A percentile compares a stretch with the other conserved stretches of the same genome.
phyloP scores from a whole-genome alignment of 2,113 vertebrate species.

The Dissostichus mawsoni region DNA sequence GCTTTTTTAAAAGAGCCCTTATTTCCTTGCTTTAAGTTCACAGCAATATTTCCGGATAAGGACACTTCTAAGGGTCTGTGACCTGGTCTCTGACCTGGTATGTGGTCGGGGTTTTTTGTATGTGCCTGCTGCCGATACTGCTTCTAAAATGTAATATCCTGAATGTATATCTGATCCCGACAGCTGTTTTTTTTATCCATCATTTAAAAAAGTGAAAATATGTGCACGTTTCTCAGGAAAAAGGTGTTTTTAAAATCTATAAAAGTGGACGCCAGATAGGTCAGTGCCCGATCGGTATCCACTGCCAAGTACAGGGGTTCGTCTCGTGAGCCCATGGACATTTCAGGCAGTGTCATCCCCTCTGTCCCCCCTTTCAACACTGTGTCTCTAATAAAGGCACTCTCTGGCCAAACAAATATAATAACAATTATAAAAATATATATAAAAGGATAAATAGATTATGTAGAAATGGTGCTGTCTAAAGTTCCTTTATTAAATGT shows the following conservation, averaged over 20 bases:
- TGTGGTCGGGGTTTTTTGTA: background rate
- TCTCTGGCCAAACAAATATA: background rate
- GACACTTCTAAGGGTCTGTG: background rate
- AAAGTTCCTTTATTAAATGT: background rate
- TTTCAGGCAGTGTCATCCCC: too few species aligned
- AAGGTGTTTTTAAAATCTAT: too few species aligned
- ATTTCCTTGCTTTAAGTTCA: background rate
- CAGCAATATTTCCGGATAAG: background rate
- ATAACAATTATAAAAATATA: background rate
- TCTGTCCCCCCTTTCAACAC: too few species aligned
- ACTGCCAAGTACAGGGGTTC: too few species aligned
- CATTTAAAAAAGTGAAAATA: background rate
- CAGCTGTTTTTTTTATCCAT: background rate
- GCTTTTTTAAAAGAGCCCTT: background rate
- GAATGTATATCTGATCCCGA: background rate
- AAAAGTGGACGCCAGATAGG: too few species aligned
- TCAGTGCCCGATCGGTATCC: too few species aligned
- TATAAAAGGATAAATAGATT: background rate
- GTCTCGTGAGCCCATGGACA: too few species aligned
- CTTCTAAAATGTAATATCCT: background rate
- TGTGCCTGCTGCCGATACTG: background rate
- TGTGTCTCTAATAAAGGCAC: too few species aligned
- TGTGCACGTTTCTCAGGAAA: background rate
- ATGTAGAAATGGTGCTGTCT: background rate
- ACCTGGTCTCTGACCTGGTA: background rate